A percentile compares a stretch with the other conserved stretches of the same genome.
phyloP scores from a whole-genome alignment of 2,797 vertebrate species.

The Discoglossus pictus region DNA sequence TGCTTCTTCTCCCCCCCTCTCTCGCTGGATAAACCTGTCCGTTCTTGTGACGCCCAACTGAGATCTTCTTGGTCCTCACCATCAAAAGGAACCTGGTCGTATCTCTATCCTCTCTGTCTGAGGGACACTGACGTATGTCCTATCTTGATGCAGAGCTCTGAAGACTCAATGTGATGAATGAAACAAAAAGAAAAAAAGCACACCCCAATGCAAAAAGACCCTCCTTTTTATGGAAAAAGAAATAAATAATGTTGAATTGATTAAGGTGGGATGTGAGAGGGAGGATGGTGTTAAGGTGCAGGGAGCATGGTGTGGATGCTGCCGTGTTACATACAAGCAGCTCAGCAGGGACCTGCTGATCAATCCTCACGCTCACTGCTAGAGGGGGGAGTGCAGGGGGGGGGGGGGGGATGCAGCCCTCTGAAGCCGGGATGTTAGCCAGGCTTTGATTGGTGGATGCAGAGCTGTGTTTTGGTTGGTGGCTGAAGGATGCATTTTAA shows the following conservation, averaged over 20 bases:
- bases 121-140: slow-evolving; percentile 23
- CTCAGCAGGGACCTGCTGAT: slow-evolving; percentile 52
- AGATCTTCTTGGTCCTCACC: slow-evolving; percentile 47
- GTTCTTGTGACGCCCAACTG: slow-evolving; percentile 50
- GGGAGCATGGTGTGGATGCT: slow-evolving; percentile 51
- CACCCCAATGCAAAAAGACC: slow-evolving; percentile 23
- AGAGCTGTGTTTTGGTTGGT: slow-evolving; percentile 41
- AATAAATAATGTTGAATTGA: slow-evolving; percentile 31
- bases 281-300: slow-evolving; percentile 32
- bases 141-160: slow-evolving; percentile 30
- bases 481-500: slow-evolving; percentile 47
- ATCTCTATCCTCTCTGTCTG: slow-evolving; percentile 1
- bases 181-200: slow-evolving; percentile 40
- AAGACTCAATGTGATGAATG: slow-evolving; percentile 45
- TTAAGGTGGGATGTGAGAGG: slow-evolving; percentile 14
- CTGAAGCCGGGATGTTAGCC: slow-evolving; percentile 40
- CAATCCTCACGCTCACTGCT: slow-evolving; percentile 39
- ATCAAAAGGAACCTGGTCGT: slow-evolving; percentile 35
- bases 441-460: slow-evolving; percentile 33
- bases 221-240: slow-evolving; percentile 14
- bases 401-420: slow-evolving; percentile 33
- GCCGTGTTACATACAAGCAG: slow-evolving; percentile 51
- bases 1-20: slow-evolving; percentile 51
- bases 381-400: slow-evolving; percentile 12
- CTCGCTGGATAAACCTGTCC: slow-evolving; percentile 50